Evolutionary conservation across 2,113 vertebrate species (phyloP).

Genomic region (Lutjanus erythropterus): DNA sequence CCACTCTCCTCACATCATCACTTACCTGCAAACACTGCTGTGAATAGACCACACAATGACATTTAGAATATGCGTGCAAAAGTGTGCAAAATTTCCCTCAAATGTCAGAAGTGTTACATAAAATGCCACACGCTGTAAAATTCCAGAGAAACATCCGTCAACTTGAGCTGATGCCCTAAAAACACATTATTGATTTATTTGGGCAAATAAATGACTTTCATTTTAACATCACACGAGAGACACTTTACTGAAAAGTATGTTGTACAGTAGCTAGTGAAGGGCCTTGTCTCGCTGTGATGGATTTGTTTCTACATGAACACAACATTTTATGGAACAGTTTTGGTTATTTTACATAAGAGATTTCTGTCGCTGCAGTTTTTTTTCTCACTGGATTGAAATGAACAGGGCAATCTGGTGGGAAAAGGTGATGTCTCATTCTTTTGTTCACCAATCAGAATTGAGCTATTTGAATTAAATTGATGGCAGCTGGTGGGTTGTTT

Average conservation of each 20-base stretch:
- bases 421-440: neutral
- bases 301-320: no score
- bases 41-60: slow-evolving; percentile 56
- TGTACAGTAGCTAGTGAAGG: neutral
- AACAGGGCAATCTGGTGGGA: neutral
- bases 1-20: slow-evolving; percentile 37
- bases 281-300: neutral
- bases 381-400: neutral
- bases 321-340: no score
- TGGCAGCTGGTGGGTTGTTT: neutral
- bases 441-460: neutral
- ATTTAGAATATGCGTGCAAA: slow-evolving; percentile 62
- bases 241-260: neutral
- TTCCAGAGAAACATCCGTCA: slow-evolving; percentile 39
- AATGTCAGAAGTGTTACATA: slow-evolving; percentile 70
- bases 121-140: slow-evolving; percentile 39
- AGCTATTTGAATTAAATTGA: neutral
- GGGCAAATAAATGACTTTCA: neutral
- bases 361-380: neutral
- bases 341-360: neutral
- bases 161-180: slow-evolving; percentile 8
- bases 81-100: slow-evolving; percentile 59
- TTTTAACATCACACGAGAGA: neutral
- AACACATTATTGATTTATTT: neutral
- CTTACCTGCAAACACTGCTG: slow-evolving; percentile 28